Evolutionary conservation across 1,140 invertebrate genomes (phyloP).

Genomic region (Coboldia fuscipes): DNA sequence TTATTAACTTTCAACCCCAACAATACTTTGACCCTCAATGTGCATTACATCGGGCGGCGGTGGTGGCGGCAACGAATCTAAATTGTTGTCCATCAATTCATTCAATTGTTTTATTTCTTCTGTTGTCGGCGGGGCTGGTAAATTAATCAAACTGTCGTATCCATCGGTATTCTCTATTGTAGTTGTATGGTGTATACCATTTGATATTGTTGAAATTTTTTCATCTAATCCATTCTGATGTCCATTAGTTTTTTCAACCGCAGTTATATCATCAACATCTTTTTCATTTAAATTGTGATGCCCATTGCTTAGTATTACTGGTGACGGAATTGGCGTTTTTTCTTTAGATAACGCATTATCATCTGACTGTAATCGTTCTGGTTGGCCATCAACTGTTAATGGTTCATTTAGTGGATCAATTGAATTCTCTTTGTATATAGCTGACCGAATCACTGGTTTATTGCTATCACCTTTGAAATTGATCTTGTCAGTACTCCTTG

Average conservation of each 20-base stretch:
- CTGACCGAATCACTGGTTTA: constrained; percentile 42
- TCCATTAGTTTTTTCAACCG: no score
- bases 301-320: background rate
- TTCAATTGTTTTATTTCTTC: constrained; percentile 19
- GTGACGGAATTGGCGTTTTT: background rate
- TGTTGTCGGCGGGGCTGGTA: constrained; percentile 16
- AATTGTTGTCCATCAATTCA: constrained; percentile 15
- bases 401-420: constrained; percentile 11
- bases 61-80: constrained; percentile 18
- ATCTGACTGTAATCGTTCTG: background rate
- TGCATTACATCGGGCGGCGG: constrained; percentile 12
- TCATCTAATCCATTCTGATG: no score
- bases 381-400: background rate
- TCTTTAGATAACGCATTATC: background rate
- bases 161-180: constrained; percentile 3
- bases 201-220: background rate
- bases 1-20: no score
- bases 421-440: constrained; percentile 37
- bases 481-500: background rate
- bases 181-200: background rate
- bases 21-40: no score
- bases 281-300: background rate
- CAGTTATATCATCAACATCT: no score
- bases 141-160: constrained; percentile 19
- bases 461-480: background rate